Percentiles rank a stretch among this genome's conserved stretches.
These are phyloP conservation scores for sheep (Ovis aries) DNA, from an alignment of 2,113 vertebrate species.

Conservation along the genomic window ARS-UI_Ramb_v3.0 NC_056063.1:25169001-25169500, in stretches of 20 bases:
- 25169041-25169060: background rate
- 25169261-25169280: background rate
- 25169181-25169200: background rate
- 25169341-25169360: background rate
- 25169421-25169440: background rate
- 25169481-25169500: background rate
- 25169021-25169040: background rate
- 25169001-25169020: slow-evolving; percentile 6
- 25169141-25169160: slow-evolving; percentile 18
- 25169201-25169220: slow-evolving; percentile 31
- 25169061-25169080: background rate
- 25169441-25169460: background rate
- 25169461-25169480: background rate
- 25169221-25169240: background rate
- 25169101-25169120: slow-evolving; percentile 4
- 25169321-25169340: background rate
- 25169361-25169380: background rate
- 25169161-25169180: background rate
- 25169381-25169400: background rate
- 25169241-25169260: slow-evolving; percentile 3
- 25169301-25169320: background rate
- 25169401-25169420: background rate
- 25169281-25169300: background rate
- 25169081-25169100: slow-evolving; percentile 29
- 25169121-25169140: slow-evolving; percentile 28